Conservation (phyloP, 2,113 vertebrate species). For the Crotalus helleri region DNA sequence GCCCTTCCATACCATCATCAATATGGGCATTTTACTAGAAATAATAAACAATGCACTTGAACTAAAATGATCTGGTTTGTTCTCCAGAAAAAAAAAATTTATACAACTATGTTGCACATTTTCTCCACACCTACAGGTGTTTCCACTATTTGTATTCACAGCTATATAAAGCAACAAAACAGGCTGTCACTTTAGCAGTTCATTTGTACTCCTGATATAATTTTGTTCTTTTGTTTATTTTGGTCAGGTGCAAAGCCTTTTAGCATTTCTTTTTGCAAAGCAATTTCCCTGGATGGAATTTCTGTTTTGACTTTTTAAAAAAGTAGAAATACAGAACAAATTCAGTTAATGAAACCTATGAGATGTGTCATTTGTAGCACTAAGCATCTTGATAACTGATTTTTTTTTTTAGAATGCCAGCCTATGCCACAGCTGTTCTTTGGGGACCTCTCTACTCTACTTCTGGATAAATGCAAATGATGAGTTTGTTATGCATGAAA, state of each 20-base stretch:
- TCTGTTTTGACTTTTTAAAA: constrained; percentile 30
- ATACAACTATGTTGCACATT: neutral
- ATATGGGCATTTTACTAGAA: neutral
- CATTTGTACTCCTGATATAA: neutral
- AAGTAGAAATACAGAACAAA: neutral
- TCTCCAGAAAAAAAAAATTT: neutral
- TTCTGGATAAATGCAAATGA: neutral
- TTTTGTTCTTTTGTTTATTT: neutral
- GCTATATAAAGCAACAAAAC: constrained; percentile 24
- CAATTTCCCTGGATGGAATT: constrained; percentile 18
- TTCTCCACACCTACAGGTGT: fast-evolving
- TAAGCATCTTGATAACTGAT: constrained; percentile 19
- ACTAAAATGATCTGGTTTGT: neutral
- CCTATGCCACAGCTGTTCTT: neutral
- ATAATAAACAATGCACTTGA: neutral
- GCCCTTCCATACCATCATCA: neutral
- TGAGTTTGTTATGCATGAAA: neutral
- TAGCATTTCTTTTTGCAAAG: constrained; percentile 31
- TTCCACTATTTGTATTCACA: constrained; percentile 1
- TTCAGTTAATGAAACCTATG: neutral
- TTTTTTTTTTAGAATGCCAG: neutral
- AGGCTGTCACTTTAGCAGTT: constrained; percentile 16
- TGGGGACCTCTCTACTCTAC: neutral
- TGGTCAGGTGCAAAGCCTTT: neutral
- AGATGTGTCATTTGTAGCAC: constrained; percentile 19